Conservation (phyloP, 2,113 vertebrate genomes). For the Myocastor coypus region DNA sequence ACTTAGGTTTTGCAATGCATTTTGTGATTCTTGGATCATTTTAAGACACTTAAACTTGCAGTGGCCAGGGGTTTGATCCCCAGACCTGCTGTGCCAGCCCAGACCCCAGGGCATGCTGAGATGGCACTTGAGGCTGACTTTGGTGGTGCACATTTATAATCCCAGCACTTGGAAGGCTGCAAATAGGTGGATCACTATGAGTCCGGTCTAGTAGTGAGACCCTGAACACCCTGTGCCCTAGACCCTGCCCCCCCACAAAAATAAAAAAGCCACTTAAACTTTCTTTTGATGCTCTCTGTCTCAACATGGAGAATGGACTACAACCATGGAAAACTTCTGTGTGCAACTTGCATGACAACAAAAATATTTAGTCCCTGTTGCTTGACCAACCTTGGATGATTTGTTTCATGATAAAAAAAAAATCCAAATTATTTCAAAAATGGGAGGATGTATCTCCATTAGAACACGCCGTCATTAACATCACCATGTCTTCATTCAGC, state of each 20-base stretch:
- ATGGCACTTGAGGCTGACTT: no score
- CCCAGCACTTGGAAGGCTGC: no score
- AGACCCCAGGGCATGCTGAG: no score
- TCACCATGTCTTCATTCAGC: background rate
- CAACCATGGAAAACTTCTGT: background rate
- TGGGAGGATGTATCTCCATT: background rate
- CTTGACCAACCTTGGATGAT: background rate
- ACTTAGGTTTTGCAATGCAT: background rate
- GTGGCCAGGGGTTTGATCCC: no score
- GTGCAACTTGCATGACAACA: background rate
- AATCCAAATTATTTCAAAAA: constrained; percentile 3
- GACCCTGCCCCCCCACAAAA: no score
- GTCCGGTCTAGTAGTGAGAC: no score
- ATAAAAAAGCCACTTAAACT: background rate
- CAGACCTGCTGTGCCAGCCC: no score
- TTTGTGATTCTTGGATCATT: background rate
- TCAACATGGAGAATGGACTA: background rate
- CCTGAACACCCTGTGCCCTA: no score
- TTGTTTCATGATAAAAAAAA: background rate
- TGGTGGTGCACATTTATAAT: no score
- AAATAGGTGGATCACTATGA: no score
- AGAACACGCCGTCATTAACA: background rate
- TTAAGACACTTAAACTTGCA: background rate
- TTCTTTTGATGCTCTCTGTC: background rate
- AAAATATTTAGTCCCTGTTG: background rate